phyloP scores from a whole-genome alignment of 2,888 invertebrate genomes.

The Spilosoma lubricipeda region DNA sequence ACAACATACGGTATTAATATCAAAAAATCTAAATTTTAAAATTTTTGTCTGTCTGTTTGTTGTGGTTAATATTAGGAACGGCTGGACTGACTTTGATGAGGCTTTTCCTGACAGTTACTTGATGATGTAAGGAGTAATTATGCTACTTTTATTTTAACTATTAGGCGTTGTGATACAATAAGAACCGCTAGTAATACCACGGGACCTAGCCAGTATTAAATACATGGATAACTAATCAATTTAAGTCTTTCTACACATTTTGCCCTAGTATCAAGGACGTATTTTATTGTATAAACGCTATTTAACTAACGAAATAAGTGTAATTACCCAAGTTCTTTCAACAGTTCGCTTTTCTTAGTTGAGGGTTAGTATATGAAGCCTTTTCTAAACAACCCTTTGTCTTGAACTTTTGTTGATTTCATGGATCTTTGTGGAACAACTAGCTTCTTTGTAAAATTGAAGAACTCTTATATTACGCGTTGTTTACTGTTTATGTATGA shows the following conservation, averaged over 20 bases:
- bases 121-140: no score
- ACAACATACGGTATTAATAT: no score
- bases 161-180: no score
- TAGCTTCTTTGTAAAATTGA: conserved; percentile 5
- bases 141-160: no score
- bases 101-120: no score
- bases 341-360: conserved; percentile 15
- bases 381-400: conserved; percentile 15
- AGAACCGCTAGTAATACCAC: no score
- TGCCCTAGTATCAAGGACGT: conserved; percentile 11
- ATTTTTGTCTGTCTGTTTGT: no score
- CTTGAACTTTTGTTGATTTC: conserved; percentile 15
- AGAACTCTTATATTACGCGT: not conserved
- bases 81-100: no score
- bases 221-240: not conserved
- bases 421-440: conserved; percentile 11
- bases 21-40: no score
- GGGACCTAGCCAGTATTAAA: not conserved
- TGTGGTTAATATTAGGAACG: no score
- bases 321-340: conserved; percentile 39
- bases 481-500: no score
- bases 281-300: conserved; percentile 4
- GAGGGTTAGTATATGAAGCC: conserved; percentile 22
- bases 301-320: conserved; percentile 19
- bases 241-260: conserved; percentile 5